Conservation (phyloP, 2,797 vertebrate species). For the Ibycter americanus region DNA sequence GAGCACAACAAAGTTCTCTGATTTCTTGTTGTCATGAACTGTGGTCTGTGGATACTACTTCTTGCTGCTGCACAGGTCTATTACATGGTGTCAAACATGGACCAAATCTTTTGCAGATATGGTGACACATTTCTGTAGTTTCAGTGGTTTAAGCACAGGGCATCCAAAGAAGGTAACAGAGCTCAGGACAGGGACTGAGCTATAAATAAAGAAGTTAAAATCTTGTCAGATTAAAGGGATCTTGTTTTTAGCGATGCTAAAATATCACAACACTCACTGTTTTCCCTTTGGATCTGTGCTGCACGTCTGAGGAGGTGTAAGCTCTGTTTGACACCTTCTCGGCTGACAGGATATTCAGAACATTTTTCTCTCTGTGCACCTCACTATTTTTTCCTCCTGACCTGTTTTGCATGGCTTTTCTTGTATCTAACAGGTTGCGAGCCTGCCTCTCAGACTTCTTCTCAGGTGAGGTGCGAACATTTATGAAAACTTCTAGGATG, state of each 20-base stretch:
- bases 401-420: neutral
- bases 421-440: neutral
- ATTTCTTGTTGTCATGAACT: neutral
- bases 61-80: neutral
- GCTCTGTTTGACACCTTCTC: neutral
- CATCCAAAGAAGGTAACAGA: neutral
- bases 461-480: neutral
- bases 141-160: rapidly evolving
- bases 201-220: neutral
- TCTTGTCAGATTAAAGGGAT: neutral
- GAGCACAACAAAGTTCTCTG: neutral
- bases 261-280: neutral
- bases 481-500: neutral
- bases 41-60: neutral
- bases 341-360: neutral
- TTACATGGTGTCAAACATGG: neutral
- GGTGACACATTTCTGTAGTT: neutral
- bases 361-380: neutral
- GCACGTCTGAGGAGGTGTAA: neutral
- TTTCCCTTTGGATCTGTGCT: neutral
- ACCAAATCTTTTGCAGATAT: neutral
- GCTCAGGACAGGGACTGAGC: neutral
- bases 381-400: neutral
- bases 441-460: neutral
- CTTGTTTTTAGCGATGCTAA: neutral